Percentiles rank a stretch among this genome's conserved stretches.
These are phyloP conservation scores for Anadara kagoshimensis DNA, from an alignment of 1,140 invertebrate species.

Conservation along the genomic window DNA sequence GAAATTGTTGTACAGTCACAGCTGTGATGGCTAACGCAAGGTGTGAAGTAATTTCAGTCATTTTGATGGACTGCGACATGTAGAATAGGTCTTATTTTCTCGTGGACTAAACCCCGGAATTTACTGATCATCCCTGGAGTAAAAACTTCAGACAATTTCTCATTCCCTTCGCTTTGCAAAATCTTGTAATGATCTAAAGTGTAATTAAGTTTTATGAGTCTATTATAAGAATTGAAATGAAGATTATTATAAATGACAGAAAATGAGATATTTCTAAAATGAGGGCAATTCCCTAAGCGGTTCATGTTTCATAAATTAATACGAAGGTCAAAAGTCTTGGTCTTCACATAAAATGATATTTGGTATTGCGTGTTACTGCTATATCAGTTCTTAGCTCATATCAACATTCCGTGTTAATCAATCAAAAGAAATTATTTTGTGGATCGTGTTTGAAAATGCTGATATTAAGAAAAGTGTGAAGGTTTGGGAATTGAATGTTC, in stretches of 20 bases:
- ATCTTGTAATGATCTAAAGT: constrained; percentile 46
- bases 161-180: constrained; percentile 32
- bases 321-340: constrained; percentile 16
- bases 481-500: too few species aligned
- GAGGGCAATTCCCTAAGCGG: constrained; percentile 24
- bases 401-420: constrained; percentile 17
- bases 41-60: constrained; percentile 47
- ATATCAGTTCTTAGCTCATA: constrained; percentile 17
- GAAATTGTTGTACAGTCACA: constrained; percentile 3
- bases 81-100: constrained; percentile 22
- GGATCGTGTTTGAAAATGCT: constrained; percentile 9
- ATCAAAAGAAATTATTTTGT: constrained; percentile 16
- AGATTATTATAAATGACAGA: constrained; percentile 24
- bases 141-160: constrained; percentile 15
- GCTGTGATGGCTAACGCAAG: constrained; percentile 22
- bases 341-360: constrained; percentile 27
- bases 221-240: constrained; percentile 30
- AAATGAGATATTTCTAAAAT: constrained; percentile 18
- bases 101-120: constrained; percentile 8
- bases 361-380: constrained; percentile 15
- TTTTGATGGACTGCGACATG: constrained; percentile 32
- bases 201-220: constrained; percentile 52
- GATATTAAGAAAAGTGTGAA: constrained; percentile 5
- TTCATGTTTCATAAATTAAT: constrained; percentile 27
- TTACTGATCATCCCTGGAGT: constrained; percentile 9